Conservation (phyloP, 2,888 invertebrate species). For the Acleris holmiana region DNA sequence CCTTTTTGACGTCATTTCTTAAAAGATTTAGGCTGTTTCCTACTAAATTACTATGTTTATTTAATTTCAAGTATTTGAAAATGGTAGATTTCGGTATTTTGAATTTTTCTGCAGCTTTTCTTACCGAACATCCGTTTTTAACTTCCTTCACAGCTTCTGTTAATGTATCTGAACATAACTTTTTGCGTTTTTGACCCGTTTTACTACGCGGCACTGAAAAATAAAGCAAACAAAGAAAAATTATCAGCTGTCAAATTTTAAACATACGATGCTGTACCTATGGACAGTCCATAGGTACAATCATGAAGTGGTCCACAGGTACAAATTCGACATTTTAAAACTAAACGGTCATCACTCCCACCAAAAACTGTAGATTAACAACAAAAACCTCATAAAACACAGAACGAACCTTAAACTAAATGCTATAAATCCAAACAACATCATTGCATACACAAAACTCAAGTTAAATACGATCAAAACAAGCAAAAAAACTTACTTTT, state of each 20-base stretch:
- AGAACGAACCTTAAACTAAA: too few relatives aligned
- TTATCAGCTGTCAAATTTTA: neutral
- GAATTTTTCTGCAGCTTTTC: slow-evolving; percentile 24
- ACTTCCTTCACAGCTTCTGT: neutral
- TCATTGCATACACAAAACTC: too few relatives aligned
- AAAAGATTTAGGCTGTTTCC: neutral
- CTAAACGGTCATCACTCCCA: too few relatives aligned
- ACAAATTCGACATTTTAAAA: too few relatives aligned
- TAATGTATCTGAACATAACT: neutral
- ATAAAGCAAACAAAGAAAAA: slow-evolving; percentile 1
- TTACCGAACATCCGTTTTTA: slow-evolving; percentile 16
- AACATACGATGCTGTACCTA: neutral
- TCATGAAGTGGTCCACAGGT: neutral
- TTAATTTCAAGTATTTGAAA: slow-evolving; percentile 34
- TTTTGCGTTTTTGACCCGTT: neutral
- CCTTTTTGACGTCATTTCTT: neutral
- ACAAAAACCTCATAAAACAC: too few relatives aligned
- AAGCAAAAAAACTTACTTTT: too few relatives aligned
- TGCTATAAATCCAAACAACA: too few relatives aligned
- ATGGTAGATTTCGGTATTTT: slow-evolving; percentile 1
- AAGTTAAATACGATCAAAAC: too few relatives aligned
- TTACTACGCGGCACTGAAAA: slow-evolving; percentile 3
- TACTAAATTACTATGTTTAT: neutral
- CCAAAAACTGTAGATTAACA: too few relatives aligned
- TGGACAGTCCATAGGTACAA: slow-evolving; percentile 2